Evolutionary conservation across 1,140 invertebrate genomes (phyloP).

Genomic region (Bombus pascuorum): DNA sequence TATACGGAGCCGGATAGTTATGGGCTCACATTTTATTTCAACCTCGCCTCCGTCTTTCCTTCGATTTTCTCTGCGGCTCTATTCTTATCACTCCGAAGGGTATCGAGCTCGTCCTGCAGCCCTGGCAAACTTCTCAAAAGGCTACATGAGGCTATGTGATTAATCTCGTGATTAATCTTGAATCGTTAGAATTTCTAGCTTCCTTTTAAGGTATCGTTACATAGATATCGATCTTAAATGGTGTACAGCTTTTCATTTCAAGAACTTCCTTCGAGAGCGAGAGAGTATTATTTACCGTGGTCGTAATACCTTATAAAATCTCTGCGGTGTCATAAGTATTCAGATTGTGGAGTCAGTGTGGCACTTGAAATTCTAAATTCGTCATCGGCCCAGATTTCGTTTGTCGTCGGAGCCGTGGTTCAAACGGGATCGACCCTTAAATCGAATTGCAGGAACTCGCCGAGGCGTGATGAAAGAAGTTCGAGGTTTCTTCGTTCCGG

Average conservation of each 20-base stretch:
- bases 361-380: constrained; percentile 52
- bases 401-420: constrained; percentile 1
- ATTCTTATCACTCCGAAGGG: not conserved
- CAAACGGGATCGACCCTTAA: constrained; percentile 63
- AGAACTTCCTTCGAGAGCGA: not conserved
- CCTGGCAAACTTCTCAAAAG: not conserved
- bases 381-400: constrained; percentile 47
- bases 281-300: not conserved
- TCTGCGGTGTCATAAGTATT: constrained; percentile 9
- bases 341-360: constrained; percentile 9
- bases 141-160: not conserved
- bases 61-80: not conserved
- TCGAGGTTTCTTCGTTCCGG: constrained; percentile 56
- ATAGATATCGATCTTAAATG: not conserved
- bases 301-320: not conserved
- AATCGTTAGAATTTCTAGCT: not conserved
- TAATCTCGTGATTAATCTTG: not conserved
- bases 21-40: constrained; percentile 53
- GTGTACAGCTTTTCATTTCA: not conserved
- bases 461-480: constrained; percentile 65
- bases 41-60: not conserved
- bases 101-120: too few relatives aligned
- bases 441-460: constrained; percentile 62
- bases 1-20: constrained; percentile 60
- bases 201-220: not conserved